phyloP scores from a whole-genome alignment of 2,113 vertebrate genomes.

The Serilophus lunatus region DNA sequence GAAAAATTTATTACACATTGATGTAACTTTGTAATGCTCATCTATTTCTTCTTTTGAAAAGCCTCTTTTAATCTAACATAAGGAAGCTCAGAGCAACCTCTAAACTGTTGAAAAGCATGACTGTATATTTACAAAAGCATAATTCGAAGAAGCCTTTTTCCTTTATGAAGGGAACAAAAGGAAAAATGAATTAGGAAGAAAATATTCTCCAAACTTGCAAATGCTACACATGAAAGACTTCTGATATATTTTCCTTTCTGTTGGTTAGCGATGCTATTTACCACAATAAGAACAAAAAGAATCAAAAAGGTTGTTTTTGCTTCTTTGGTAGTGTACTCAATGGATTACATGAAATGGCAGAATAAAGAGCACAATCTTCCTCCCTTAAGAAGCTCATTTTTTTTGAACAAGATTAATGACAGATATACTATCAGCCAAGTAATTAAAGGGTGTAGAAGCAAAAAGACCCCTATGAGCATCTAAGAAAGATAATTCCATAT shows the following conservation, averaged over 20 bases:
- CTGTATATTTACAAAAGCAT: neutral
- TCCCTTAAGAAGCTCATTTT: neutral
- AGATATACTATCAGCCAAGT: conserved; percentile 20
- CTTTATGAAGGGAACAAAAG: conserved; percentile 36
- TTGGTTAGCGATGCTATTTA: neutral
- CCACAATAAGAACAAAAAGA: conserved; percentile 5
- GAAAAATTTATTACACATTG: neutral
- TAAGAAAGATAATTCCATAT: neutral
- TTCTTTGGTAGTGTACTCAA: neutral
- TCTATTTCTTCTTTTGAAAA: conserved; percentile 37
- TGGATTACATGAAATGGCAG: conserved; percentile 14
- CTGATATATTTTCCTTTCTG: neutral
- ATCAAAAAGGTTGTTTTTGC: conserved; percentile 15
- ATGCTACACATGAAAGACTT: conserved; percentile 5
- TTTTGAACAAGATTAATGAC: conserved; percentile 22
- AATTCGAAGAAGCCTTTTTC: conserved; percentile 6
- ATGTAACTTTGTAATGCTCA: neutral
- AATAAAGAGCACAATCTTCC: neutral
- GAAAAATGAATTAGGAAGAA: conserved; percentile 1
- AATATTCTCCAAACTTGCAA: neutral
- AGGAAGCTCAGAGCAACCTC: neutral
- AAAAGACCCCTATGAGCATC: neutral
- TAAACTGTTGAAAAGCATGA: conserved; percentile 4
- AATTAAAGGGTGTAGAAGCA: neutral
- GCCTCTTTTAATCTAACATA: conserved; percentile 13